Conservation (phyloP, 2,888 invertebrate genomes). For the Schrankia costaestrigalis region DNA sequence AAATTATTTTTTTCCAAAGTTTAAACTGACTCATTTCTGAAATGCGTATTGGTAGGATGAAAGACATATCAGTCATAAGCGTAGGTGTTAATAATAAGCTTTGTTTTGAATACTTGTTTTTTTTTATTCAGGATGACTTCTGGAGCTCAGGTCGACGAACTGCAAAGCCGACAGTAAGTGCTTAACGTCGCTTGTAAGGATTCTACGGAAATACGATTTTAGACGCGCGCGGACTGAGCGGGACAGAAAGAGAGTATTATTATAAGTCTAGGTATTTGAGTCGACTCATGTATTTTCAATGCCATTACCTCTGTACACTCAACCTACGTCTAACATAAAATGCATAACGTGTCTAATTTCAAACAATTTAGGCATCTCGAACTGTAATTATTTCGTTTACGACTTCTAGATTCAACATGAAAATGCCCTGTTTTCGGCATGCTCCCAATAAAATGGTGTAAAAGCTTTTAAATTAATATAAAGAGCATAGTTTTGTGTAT, state of each 20-base stretch:
- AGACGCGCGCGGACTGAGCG: slow-evolving; percentile 60
- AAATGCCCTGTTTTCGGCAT: slow-evolving; percentile 23
- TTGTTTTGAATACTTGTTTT: slow-evolving; percentile 55
- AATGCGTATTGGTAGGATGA: no score
- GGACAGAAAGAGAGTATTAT: slow-evolving; percentile 44
- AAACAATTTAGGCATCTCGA: slow-evolving; percentile 41
- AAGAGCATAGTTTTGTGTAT: slow-evolving; percentile 43
- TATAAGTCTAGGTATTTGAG: slow-evolving; percentile 25
- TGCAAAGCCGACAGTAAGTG: slow-evolving; percentile 74
- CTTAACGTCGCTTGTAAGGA: slow-evolving; percentile 78
- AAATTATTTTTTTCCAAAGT: slow-evolving; percentile 26
- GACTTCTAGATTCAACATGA: slow-evolving; percentile 46
- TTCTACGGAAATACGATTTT: slow-evolving; percentile 80
- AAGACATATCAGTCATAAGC: slow-evolving; percentile 20
- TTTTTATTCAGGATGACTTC: slow-evolving; percentile 60
- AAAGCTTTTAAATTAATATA: slow-evolving; percentile 27
- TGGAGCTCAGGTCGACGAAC: slow-evolving; percentile 71
- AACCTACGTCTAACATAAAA: slow-evolving; percentile 19
- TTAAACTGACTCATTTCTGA: slow-evolving; percentile 35
- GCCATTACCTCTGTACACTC: slow-evolving; percentile 35
- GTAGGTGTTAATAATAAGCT: slow-evolving; percentile 43
- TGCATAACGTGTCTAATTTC: slow-evolving; percentile 34
- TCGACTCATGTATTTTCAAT: slow-evolving; percentile 38
- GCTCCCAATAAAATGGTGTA: slow-evolving; percentile 16
- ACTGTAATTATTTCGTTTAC: slow-evolving; percentile 48